Base-by-base conservation (phyloP, 2,888 invertebrate species). In the Synergus gifuensis region DNA sequence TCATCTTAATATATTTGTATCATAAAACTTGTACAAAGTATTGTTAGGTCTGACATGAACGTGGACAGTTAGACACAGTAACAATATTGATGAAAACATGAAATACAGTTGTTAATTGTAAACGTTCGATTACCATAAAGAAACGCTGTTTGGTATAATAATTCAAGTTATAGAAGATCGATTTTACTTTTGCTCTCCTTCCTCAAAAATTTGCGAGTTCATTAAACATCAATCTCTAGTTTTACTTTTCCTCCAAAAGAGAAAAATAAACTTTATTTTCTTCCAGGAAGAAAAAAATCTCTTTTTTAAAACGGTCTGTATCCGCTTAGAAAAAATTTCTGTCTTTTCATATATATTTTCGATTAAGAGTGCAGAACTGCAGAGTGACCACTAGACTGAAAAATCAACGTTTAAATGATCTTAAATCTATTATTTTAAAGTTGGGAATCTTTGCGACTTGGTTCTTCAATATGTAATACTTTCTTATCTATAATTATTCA, bases 21-120 rank as follows among this genome's bases (percentile, higher is more conserved):
- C 87, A 91, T 91, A 91, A 89, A 91, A 88, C 86, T 89, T 91
- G 91, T 91, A 91, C 91, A 92, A 92, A 91, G 90, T 91, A 91
- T 91, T 88, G 89, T 90, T 91, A 90, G 89, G 87, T 90, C 88
- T 89, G 89, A 88, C 88, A 85, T n/a, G 49, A 86, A 86, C 76
- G 82, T 86, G 87, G 86, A 88, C 36, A 36, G 36, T 36, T 36
- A 36, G 36, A 36, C 87, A 88, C 83, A 83, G 81, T 87, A 88
- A 87, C 85, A 87, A 87, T 86, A 87, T 88, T 76, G 54, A 79
- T 63, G n/a, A 46, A 66, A 79, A 77, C n/a, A 69, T 44, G 49
- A 28, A 69, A 69, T 69, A 9, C 49, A 69, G n/a, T 69, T 69
- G 69, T 73, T 73, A 73, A 73, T 46, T 46, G 49, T 73, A 42